Base-by-base conservation (phyloP, 1,140 invertebrate species). In the Brachystomella parvula region DNA sequence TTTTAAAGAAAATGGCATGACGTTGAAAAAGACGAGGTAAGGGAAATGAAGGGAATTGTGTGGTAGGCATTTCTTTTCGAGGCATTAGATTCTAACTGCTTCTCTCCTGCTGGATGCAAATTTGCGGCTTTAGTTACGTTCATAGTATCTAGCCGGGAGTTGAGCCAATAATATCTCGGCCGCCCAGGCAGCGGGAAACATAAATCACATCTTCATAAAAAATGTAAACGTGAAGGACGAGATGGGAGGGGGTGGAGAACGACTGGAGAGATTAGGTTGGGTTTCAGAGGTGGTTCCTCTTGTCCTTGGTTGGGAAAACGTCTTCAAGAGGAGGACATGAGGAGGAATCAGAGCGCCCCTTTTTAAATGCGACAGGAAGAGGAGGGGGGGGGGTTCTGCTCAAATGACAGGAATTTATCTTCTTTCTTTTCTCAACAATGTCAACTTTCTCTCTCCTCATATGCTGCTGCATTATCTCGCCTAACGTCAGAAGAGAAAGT, bases 121-220 rank as follows among this genome's bases (percentile, higher is more conserved):
- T 53, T 53, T 53, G 21, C 6, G 49, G 49, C 9, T 53, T 53
- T 53, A 17, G 9, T 6, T 6, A 9, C n/a, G n/a, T n/a, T n/a
- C n/a, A n/a, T n/a, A n/a, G n/a, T n/a, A n/a, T n/a, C n/a, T n/a
- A n/a, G n/a, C n/a, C n/a, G 24, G 24, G 24, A 53, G 24, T 19
- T 6, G 49, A 53, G 9, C 56, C 32, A 57, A 59, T 60, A 68
- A 64, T 68, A 68, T 64, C 67, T 68, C 61, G 32, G 30, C 53
- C 30, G 32, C 62, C 53, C 30, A 61, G 67, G 63, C 63, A 64
- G 57, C 30, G 35, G 47, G 21, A n/a, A 33, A 47, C 63, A 68
- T 68, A 68, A 68, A 64, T 68, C 67, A 68, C 56, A 53, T 60
- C 61, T 68, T 68, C 67, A 68, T 68, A 68, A 68, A 68, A 68